These are phyloP conservation scores for Adelphocoris suturalis DNA, from an alignment of 2,888 invertebrate species.

Conservation along the genomic window DNA sequence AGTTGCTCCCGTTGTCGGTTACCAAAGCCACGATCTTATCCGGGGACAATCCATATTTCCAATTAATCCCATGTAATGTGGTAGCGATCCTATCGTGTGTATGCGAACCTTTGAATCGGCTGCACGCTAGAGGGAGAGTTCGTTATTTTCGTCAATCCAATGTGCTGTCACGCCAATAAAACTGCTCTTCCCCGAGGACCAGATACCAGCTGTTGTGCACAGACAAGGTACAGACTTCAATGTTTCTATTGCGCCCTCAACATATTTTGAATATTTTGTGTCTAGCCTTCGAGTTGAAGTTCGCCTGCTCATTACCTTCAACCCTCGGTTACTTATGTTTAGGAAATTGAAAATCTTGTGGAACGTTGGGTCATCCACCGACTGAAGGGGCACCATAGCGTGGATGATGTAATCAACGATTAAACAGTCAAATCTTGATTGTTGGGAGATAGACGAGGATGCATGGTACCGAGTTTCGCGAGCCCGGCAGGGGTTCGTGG, in stretches of 20 bases:
- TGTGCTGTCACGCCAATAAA: conserved; percentile 71
- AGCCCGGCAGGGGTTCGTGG: background rate
- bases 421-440: background rate
- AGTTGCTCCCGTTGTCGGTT: conserved; percentile 63
- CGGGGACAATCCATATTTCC: background rate
- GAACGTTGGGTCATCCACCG: background rate
- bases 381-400: background rate
- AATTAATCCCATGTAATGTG: conserved; percentile 8
- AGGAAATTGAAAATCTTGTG: background rate
- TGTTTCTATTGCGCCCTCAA: background rate
- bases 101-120: conserved; percentile 56
- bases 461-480: background rate
- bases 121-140: conserved; percentile 54
- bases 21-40: conserved; percentile 58
- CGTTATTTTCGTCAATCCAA: conserved; percentile 44
- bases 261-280: background rate
- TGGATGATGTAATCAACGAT: background rate
- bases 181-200: conserved; percentile 58
- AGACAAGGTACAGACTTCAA: background rate
- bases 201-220: conserved; percentile 70
- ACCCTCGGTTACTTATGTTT: background rate
- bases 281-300: background rate
- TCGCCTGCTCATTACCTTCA: conserved; percentile 4
- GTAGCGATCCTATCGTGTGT: conserved; percentile 52
- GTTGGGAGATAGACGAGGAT: background rate